These are phyloP conservation scores for Neodiprion virginianus DNA, from an alignment of 1,140 invertebrate genomes.

Conservation along the genomic window DNA sequence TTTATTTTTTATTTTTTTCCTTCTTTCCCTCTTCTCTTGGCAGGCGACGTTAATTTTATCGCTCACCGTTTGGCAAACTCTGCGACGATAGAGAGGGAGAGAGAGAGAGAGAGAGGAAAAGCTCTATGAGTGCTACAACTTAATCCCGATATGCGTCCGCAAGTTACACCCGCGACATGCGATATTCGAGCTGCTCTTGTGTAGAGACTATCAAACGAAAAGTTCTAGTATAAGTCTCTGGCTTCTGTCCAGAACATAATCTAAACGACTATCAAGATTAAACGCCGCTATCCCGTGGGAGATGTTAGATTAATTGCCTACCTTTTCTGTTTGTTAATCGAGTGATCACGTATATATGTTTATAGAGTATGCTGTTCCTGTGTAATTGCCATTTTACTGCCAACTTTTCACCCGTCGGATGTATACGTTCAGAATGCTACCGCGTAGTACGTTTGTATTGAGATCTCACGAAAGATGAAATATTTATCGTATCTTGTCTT, in stretches of 20 bases:
- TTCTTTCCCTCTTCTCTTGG: not conserved
- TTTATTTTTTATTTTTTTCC: not conserved
- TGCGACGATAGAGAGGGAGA: constrained; percentile 10
- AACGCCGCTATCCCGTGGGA: not conserved
- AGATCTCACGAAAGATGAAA: too few species aligned
- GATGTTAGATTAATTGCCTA: not conserved
- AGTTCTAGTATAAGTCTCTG: not conserved
- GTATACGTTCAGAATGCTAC: too few species aligned
- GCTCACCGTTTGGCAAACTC: constrained; percentile 10
- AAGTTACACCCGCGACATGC: not conserved
- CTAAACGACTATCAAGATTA: not conserved
- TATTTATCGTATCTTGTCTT: too few species aligned
- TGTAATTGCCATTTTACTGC: too few species aligned
- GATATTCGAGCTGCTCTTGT: not conserved
- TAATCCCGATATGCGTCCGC: too few species aligned
- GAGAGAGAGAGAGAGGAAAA: constrained; percentile 13
- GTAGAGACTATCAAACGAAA: not conserved
- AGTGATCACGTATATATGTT: not conserved
- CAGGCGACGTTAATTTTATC: constrained; percentile 8
- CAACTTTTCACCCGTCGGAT: too few species aligned
- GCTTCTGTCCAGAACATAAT: constrained; percentile 2
- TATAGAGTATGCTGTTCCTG: too few species aligned
- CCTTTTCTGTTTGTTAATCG: not conserved
- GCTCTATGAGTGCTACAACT: not conserved
- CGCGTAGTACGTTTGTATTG: too few species aligned